Evolutionary conservation across 2,113 vertebrate species (phyloP).

Genomic region (Gopherus evgoodei): DNA sequence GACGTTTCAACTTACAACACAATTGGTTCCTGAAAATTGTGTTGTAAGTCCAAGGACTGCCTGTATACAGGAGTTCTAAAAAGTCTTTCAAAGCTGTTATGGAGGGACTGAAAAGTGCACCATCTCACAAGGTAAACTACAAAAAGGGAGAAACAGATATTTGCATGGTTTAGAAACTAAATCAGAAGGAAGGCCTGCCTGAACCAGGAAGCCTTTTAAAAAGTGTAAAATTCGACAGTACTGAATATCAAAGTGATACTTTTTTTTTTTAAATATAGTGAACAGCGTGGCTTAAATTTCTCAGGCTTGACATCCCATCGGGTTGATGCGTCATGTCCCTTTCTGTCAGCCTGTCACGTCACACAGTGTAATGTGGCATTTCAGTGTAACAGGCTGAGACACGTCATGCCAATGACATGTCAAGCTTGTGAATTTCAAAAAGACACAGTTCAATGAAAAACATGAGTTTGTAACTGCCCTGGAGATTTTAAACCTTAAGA

Average conservation of each 20-base stretch:
- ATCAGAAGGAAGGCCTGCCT: background rate
- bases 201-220: constrained; percentile 5
- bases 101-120: background rate
- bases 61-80: background rate
- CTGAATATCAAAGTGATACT: background rate
- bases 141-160: background rate
- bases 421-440: constrained; percentile 78
- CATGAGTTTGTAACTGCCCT: constrained; percentile 81
- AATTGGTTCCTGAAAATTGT: too few species aligned
- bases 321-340: constrained; percentile 78
- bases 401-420: constrained; percentile 81
- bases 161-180: background rate
- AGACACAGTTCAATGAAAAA: constrained; percentile 83
- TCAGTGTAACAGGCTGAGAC: constrained; percentile 81
- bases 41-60: too few species aligned
- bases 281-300: constrained; percentile 64
- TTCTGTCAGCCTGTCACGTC: constrained; percentile 81
- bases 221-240: constrained; percentile 1
- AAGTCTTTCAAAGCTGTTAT: background rate
- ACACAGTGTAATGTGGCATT: constrained; percentile 79
- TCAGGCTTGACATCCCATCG: constrained; percentile 79
- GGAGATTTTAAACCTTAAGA: constrained; percentile 77
- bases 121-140: background rate
- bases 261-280: constrained; percentile 4
- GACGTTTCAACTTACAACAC: too few species aligned